phyloP scores from a whole-genome alignment of 2,888 invertebrate species.

The Ophion obscuratus region DNA sequence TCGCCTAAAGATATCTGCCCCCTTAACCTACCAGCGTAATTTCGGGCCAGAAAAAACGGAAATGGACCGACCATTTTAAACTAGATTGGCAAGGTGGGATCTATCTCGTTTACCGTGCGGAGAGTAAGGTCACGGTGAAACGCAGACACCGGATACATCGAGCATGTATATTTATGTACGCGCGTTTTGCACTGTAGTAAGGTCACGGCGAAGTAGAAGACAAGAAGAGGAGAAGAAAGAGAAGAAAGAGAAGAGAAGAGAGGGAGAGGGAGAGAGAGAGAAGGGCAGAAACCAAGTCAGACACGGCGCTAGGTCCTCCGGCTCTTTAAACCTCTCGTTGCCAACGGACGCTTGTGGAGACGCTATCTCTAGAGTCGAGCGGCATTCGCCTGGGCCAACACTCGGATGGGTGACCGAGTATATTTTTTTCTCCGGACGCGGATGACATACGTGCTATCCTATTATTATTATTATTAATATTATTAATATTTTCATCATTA shows the following conservation, averaged over 20 bases:
- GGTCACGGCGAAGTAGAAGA: slow-evolving; percentile 52
- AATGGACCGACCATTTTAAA: no score
- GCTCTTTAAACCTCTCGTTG: slow-evolving; percentile 44
- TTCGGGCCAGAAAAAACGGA: no score
- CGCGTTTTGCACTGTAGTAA: slow-evolving; percentile 39
- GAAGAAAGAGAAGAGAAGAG: not conserved
- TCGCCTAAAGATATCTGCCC: no score
- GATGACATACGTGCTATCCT: slow-evolving; percentile 2
- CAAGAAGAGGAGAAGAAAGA: slow-evolving; percentile 21
- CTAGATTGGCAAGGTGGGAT: no score
- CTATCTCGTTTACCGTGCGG: not conserved
- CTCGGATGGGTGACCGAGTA: no score
- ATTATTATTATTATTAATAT: no score
- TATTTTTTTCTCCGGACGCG: slow-evolving; percentile 41
- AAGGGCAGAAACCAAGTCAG: not conserved
- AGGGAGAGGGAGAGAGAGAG: not conserved
- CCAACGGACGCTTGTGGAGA: no score
- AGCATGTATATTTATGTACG: not conserved
- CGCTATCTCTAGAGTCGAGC: no score
- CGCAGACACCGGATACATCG: not conserved
- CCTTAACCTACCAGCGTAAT: no score
- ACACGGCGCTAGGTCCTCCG: slow-evolving; percentile 10
- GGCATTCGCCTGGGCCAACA: no score
- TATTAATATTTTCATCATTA: no score
- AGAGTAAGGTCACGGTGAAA: slow-evolving; percentile 42